A percentile compares a stretch with the other conserved stretches of the same genome.
These are phyloP conservation scores for Erebia ligea DNA, from an alignment of 2,888 invertebrate genomes.

Conservation along the genomic window DNA sequence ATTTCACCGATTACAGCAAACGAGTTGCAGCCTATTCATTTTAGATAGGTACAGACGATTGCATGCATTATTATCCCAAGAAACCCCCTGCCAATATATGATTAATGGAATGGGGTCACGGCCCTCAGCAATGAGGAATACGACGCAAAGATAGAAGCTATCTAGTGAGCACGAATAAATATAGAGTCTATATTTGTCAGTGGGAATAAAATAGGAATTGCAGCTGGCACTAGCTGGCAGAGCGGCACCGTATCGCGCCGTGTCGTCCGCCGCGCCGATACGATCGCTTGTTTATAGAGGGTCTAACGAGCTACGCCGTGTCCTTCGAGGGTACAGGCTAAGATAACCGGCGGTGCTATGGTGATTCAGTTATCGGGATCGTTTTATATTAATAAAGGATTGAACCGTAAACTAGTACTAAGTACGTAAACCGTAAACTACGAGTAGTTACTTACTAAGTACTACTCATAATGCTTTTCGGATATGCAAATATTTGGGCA, in stretches of 20 bases:
- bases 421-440: background rate
- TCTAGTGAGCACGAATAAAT: background rate
- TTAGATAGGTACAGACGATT: too few species aligned
- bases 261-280: constrained; percentile 51
- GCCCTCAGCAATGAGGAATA: too few species aligned
- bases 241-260: constrained; percentile 31
- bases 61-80: too few species aligned
- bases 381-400: constrained; percentile 7
- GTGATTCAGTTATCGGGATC: constrained; percentile 22
- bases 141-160: too few species aligned
- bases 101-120: too few species aligned
- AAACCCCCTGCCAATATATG: too few species aligned
- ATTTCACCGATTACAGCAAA: too few species aligned
- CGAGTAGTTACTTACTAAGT: too few species aligned
- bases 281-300: constrained; percentile 72
- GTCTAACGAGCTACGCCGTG: constrained; percentile 64
- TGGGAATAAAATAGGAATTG: constrained; percentile 33
- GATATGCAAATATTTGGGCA: too few species aligned
- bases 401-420: background rate
- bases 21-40: too few species aligned
- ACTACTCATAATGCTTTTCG: too few species aligned
- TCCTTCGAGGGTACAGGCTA: constrained; percentile 48
- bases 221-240: constrained; percentile 30
- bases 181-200: constrained; percentile 3
- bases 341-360: constrained; percentile 48